A percentile compares a stretch with the other conserved stretches of the same genome.
Conservation (phyloP, 2,113 vertebrate species). For the Ceyx melanurus region DNA sequence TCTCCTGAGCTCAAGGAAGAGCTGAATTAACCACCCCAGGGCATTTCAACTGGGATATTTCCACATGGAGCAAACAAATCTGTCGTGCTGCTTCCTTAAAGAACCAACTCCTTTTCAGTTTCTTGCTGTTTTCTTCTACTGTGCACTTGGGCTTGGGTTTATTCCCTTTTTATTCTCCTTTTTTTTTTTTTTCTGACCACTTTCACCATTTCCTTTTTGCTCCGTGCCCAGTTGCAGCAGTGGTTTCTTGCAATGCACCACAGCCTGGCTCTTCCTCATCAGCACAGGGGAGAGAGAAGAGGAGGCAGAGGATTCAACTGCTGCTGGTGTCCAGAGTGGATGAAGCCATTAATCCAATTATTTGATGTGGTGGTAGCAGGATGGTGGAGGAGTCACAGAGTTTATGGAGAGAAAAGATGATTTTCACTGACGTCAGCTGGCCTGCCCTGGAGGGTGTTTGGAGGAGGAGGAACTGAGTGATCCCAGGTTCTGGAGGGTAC, state of each 20-base stretch:
- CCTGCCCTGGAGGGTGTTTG: background rate
- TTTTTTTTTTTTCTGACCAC: background rate
- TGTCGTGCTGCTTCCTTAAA: rapidly evolving
- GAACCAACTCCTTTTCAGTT: background rate
- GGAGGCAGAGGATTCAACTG: background rate
- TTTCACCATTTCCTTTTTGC: slow-evolving; percentile 4
- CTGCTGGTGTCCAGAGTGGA: too few species aligned
- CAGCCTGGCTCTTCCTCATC: background rate
- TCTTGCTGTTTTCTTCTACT: background rate
- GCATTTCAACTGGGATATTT: background rate
- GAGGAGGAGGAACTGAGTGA: background rate
- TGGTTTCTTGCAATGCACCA: background rate
- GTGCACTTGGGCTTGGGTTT: background rate
- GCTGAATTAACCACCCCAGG: background rate
- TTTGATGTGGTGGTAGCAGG: background rate
- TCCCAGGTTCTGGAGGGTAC: background rate
- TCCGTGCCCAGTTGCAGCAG: background rate
- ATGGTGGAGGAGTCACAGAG: background rate
- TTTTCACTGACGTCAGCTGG: background rate
- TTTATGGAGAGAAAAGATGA: background rate
- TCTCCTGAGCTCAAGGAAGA: background rate
- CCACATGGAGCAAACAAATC: background rate
- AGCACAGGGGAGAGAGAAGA: background rate
- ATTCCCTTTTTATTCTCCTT: background rate
- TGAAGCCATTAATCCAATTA: background rate